These are phyloP conservation scores for Actenoides hombroni DNA, from an alignment of 2,113 vertebrate genomes.

Conservation along the genomic window DNA sequence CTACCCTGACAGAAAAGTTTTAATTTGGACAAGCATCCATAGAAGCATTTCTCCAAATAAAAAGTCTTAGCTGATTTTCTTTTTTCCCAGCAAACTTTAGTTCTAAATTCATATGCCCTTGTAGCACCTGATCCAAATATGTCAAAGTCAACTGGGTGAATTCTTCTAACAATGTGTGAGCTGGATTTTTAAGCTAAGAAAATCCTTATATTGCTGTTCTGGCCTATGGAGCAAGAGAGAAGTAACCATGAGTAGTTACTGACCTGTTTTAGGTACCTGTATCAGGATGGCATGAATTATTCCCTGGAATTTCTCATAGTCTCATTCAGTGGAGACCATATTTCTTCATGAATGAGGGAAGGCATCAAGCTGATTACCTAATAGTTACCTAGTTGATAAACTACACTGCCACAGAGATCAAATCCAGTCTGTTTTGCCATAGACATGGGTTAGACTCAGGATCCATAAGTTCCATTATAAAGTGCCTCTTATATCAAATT, in stretches of 20 bases:
- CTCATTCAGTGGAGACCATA: not conserved
- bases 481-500: not conserved
- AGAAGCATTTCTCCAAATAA: not conserved
- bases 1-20: not conserved
- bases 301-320: not conserved
- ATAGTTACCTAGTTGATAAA: not conserved
- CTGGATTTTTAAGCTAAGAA: not conserved
- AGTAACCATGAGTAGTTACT: not conserved
- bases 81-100: not conserved
- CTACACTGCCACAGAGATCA: not conserved
- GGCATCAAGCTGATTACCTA: not conserved
- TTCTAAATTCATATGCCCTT: not conserved
- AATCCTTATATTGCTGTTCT: not conserved
- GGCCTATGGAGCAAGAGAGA: not conserved
- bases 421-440: not conserved
- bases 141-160: not conserved
- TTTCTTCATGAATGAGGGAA: not conserved
- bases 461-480: not conserved
- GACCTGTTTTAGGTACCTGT: not conserved
- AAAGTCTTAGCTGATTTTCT: not conserved
- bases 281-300: not conserved
- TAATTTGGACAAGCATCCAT: not conserved
- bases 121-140: not conserved
- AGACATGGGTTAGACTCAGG: not conserved
- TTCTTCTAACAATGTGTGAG: accelerated